phyloP scores from a whole-genome alignment of 23 tunicate genomes.

The Botrylloides violaceus region DNA sequence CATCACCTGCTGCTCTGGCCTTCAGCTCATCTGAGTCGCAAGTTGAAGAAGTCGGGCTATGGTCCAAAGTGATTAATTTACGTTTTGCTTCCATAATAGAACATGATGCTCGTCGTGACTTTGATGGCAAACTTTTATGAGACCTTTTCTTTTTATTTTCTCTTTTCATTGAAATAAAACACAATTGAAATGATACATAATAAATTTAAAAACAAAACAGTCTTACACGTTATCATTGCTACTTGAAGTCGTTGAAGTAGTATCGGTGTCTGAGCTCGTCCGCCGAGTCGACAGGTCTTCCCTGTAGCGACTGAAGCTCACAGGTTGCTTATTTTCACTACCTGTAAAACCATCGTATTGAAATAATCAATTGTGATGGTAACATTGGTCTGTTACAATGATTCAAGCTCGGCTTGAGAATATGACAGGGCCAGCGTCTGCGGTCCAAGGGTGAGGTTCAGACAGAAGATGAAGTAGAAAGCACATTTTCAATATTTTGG shows the following conservation, averaged over 20 bases:
- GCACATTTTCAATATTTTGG: too few species aligned
- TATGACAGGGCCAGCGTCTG: too few species aligned
- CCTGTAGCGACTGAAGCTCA: conserved; percentile 32
- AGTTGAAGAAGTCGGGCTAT: conserved; percentile 8
- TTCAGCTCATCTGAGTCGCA: conserved; percentile 1
- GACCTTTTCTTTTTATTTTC: conserved; percentile 25
- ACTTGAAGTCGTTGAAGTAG: conserved; percentile 30
- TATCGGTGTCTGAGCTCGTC: conserved; percentile 37
- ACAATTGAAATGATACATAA: too few species aligned
- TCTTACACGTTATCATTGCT: conserved; percentile 15
- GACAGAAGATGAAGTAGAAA: too few species aligned
- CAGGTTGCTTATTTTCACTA: not conserved
- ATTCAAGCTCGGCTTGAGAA: too few species aligned
- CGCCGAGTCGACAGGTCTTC: conserved; percentile 19
- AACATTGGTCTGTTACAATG: too few species aligned
- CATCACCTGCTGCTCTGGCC: not conserved
- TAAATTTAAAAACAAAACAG: too few species aligned
- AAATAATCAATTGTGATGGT: too few species aligned
- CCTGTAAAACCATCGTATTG: conserved; percentile 7
- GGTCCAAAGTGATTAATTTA: not conserved
- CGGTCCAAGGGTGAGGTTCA: too few species aligned
- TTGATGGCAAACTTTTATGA: not conserved
- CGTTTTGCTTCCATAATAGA: conserved; percentile 13
- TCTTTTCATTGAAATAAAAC: conserved; percentile 10
- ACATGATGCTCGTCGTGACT: conserved; percentile 7